Evolutionary conservation across 2,113 vertebrate genomes (phyloP).

Genomic region (Ifrita kowaldi): DNA sequence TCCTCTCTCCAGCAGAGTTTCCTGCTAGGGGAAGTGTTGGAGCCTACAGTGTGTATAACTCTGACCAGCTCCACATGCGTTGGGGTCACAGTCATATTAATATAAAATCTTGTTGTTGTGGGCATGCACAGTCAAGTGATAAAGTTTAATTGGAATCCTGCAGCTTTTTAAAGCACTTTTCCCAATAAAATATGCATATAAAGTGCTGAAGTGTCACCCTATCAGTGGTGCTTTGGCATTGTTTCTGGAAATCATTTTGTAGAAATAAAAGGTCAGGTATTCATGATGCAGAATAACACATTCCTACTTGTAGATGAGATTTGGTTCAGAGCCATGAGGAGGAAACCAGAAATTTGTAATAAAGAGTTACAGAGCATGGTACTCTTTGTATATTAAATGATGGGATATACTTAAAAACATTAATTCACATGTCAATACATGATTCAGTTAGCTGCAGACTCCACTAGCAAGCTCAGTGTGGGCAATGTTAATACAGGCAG

Average conservation of each 20-base stretch:
- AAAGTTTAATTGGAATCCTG: slow-evolving; percentile 39
- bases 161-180: slow-evolving; percentile 8
- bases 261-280: slow-evolving; percentile 19
- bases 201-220: neutral
- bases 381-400: neutral
- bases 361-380: neutral
- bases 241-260: slow-evolving; percentile 18
- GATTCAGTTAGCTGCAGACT: neutral
- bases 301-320: slow-evolving; percentile 8
- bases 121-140: neutral
- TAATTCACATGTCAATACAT: neutral
- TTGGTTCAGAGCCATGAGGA: neutral
- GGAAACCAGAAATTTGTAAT: neutral
- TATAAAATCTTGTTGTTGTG: neutral
- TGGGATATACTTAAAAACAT: neutral
- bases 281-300: neutral
- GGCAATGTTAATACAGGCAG: neutral
- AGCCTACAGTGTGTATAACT: neutral
- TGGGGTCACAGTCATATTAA: neutral
- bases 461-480: neutral
- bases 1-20: neutral
- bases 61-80: neutral
- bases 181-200: neutral
- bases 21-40: neutral
- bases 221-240: neutral